Base-by-base conservation (phyloP, 2,797 vertebrate species). In the Cyclopterus lumpus region DNA sequence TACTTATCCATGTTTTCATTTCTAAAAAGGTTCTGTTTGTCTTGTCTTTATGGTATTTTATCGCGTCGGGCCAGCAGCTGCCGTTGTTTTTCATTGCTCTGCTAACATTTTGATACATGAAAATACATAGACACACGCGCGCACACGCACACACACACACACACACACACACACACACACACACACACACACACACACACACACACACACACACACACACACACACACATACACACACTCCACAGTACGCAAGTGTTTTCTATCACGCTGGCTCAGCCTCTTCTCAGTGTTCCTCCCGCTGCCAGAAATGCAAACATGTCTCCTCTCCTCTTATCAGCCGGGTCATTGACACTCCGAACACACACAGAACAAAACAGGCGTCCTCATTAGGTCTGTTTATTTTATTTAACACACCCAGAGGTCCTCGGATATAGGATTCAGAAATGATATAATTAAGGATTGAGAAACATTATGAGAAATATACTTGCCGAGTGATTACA, bases 341-440 rank as follows among this genome's bases (percentile, higher is more conserved):
- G 75, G 73, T 81, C 80, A 80, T 32, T 83, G 81, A 81, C 82
- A 85, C 65, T 16, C 40, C 40, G 71, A 51, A 67, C 75, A 75
- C 73, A 81, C 65, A 75, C 40, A 60, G 30, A 69, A 48, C 42
- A 59, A 18, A 67, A 72, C 36, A 34, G 18, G 22, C 49, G 38
- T 55, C 75, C 48, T 62, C 49, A 66, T 83, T 61, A 44, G 8
- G 26, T 6, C 22, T 55, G 57, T 51, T 54, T 15, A 28, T 15
- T 54, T 54, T 28, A 26, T 54, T 28, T 16, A 66, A 73, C 28
- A 46, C 38, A 48, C 48, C 48, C 26, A 59, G 24, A 54, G 48
- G 15, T 26, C 28, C 15, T 24, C 20, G 12, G 6, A 10, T 12
- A 46, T 5, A 20, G 6, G 3, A 26, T 38, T n/a, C 1, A 38